phyloP scores from a whole-genome alignment of 1,140 invertebrate genomes.

The Tachypleus tridentatus region DNA sequence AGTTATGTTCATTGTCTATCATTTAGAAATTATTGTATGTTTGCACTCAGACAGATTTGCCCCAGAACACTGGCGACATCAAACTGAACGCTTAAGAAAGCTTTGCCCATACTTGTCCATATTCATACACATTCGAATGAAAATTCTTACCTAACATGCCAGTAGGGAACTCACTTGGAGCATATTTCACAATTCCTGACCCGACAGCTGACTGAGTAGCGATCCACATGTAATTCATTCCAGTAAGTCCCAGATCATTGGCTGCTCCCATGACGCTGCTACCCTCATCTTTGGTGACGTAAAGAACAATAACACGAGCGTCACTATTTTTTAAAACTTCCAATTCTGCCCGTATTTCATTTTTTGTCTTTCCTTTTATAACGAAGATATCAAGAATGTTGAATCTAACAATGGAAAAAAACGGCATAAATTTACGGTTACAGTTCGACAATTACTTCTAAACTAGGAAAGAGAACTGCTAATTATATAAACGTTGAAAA shows the following conservation, averaged over 20 bases:
- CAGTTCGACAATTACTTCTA: too few species aligned
- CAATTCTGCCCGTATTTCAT: slow-evolving; percentile 15
- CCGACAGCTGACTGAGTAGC: slow-evolving; percentile 88
- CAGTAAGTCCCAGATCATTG: slow-evolving; percentile 69
- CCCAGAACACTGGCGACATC: too few species aligned
- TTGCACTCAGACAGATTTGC: too few species aligned
- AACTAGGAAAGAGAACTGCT: too few species aligned
- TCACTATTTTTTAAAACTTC: slow-evolving; percentile 71
- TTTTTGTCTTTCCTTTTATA: slow-evolving; percentile 13
- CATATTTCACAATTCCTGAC: slow-evolving; percentile 40
- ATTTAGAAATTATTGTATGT: too few species aligned
- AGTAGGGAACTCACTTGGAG: slow-evolving; percentile 72
- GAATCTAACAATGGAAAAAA: slow-evolving; percentile 9
- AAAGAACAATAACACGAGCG: slow-evolving; percentile 83
- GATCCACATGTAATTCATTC: slow-evolving; percentile 93
- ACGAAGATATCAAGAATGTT: slow-evolving; percentile 22
- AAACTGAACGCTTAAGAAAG: too few species aligned
- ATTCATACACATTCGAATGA: too few species aligned
- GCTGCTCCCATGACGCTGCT: slow-evolving; percentile 68
- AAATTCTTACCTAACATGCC: slow-evolving; percentile 78
- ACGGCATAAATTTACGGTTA: too few species aligned
- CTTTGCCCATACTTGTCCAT: too few species aligned
- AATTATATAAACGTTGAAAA: too few species aligned
- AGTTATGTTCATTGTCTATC: too few species aligned
- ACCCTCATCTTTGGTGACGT: slow-evolving; percentile 78